phyloP scores from a whole-genome alignment of 2,888 invertebrate genomes.

The Agrotis clavis region DNA sequence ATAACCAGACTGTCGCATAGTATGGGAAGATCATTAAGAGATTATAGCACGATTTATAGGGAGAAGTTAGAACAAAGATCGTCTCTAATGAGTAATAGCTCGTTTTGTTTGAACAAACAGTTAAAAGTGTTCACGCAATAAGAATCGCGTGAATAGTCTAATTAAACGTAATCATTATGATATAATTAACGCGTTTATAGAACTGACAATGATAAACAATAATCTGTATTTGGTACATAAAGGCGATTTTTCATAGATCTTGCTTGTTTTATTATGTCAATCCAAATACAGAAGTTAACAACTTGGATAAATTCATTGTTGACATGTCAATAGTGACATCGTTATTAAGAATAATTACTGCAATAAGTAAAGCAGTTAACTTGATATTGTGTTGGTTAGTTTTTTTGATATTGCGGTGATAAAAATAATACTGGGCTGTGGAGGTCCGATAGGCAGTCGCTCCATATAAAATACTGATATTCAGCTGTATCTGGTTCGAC shows the following conservation, averaged over 20 bases:
- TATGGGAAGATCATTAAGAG: slow-evolving; percentile 57
- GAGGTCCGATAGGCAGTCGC: no score
- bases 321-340: slow-evolving; percentile 33
- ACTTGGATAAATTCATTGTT: slow-evolving; percentile 13
- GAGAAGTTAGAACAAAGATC: slow-evolving; percentile 17
- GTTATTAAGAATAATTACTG: slow-evolving; percentile 20
- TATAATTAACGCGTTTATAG: slow-evolving; percentile 18
- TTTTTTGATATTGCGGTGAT: neutral
- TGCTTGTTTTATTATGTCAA: slow-evolving; percentile 28
- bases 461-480: no score
- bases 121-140: neutral
- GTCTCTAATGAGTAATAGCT: slow-evolving; percentile 25
- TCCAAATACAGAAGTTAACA: slow-evolving; percentile 18
- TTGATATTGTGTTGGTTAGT: no score
- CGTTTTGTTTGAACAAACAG: slow-evolving; percentile 9
- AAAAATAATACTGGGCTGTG: no score
- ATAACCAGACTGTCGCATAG: slow-evolving; percentile 57
- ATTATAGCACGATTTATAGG: slow-evolving; percentile 40
- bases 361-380: slow-evolving; percentile 1
- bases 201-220: slow-evolving; percentile 36
- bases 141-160: neutral
- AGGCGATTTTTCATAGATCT: slow-evolving; percentile 21
- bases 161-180: slow-evolving; percentile 24
- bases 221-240: slow-evolving; percentile 41
- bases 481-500: no score